Evolutionary conservation across 2,797 vertebrate genomes (phyloP), one percentile per base, ranked within the genome.

Genomic region (Hapalemur alaotrensis): DNA sequence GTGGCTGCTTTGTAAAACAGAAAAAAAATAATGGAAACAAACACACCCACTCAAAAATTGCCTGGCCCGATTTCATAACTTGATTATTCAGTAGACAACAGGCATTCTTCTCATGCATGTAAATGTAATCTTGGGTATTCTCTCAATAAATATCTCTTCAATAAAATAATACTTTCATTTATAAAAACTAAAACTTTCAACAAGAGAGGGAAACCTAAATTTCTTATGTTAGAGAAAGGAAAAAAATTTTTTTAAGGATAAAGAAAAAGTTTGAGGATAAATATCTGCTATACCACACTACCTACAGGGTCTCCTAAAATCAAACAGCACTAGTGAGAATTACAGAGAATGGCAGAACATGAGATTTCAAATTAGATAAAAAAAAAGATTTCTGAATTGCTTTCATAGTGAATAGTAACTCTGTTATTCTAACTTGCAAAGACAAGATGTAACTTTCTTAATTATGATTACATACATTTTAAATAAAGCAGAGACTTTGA

Each of bases 351-450:
- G 78, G 79, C 2, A 72, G 12, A 86, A 89, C 8, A 83, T 85
- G 80, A 80, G 22, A 90, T 63, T 89, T 95, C 32, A 79, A 82
- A 79, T 90, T 43, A 69, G 50, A 78, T 52, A 15, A 7, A 65
- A 63, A 63, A 70, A 67, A 59, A 7, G 59, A 8, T 94, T 89
- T 5, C 13, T 93, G 38, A 94, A 89, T 30, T 92, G 73, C 73
- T 76, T 32, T 48, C 3, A 80, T 9, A 32, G 17, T 93, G 78
- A 91, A 90, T 96, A 96, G 22, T 38, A 86, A 93, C 38, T 43
- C 46, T 70, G 11, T 72, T 91, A 75, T 86, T 95, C 59, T 93
- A 93, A 94, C 5, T 46, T 72, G 35, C 35, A 93, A 93, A 96
- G 59, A 63, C 20, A 92, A 96, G 35, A 63, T 35, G 30, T 8